Conservation (phyloP, 2,888 invertebrate species). For the Heterodera filipjevi region DNA sequence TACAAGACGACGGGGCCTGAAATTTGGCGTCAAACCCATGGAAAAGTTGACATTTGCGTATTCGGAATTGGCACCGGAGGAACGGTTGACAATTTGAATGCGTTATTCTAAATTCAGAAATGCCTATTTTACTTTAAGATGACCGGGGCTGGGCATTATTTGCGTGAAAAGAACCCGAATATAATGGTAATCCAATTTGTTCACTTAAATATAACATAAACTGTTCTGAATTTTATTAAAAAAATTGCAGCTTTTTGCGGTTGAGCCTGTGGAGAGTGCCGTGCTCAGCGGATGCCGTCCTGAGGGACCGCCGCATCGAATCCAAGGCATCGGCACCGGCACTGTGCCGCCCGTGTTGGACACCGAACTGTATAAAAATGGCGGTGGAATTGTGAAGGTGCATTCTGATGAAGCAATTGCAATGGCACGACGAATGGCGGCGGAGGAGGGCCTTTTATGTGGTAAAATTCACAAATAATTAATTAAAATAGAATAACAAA, state of each 20-base stretch:
- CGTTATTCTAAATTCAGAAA: background rate
- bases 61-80: constrained; percentile 62
- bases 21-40: constrained; percentile 64
- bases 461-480: constrained; percentile 40
- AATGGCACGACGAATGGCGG: constrained; percentile 54
- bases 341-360: constrained; percentile 56
- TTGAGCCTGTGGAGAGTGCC: constrained; percentile 60
- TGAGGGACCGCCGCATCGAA: constrained; percentile 56
- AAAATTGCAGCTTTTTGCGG: constrained; percentile 51
- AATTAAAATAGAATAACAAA: too few relatives aligned
- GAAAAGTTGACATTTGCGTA: constrained; percentile 59
- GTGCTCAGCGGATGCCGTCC: constrained; percentile 54
- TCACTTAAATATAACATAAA: background rate
- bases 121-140: constrained; percentile 32
- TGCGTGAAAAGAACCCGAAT: constrained; percentile 55
- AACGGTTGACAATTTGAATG: constrained; percentile 42
- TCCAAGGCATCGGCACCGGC: constrained; percentile 63
- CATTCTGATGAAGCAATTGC: constrained; percentile 54
- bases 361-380: constrained; percentile 50
- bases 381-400: constrained; percentile 53
- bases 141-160: constrained; percentile 58
- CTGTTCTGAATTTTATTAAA: background rate
- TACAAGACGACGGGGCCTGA: constrained; percentile 64
- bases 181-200: constrained; percentile 39
- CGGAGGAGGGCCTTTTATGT: constrained; percentile 54